phyloP scores from a whole-genome alignment of 2,113 vertebrate species.

The Numida meleagris region DNA sequence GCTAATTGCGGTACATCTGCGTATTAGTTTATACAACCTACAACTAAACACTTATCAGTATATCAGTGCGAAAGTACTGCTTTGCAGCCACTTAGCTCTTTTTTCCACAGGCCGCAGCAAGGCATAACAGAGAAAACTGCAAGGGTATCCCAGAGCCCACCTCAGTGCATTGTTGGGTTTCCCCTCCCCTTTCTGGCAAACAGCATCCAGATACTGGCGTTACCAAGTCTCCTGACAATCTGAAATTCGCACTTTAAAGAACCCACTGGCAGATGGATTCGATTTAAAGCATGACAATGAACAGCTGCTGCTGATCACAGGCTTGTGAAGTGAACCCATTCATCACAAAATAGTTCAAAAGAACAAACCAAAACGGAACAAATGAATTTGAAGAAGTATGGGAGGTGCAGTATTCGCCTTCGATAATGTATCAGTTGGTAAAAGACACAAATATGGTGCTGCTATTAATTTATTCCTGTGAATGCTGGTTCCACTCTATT shows the following conservation, averaged over 20 bases:
- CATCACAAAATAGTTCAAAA: conserved; percentile 53
- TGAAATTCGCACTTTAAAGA: neutral
- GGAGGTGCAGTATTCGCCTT: neutral
- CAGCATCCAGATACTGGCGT: neutral
- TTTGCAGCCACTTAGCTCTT: neutral
- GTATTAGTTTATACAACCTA: neutral
- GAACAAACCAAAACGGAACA: conserved; percentile 34
- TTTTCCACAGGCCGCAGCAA: neutral
- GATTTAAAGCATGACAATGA: conserved; percentile 38
- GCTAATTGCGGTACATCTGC: neutral
- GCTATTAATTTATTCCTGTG: conserved; percentile 16
- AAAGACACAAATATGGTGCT: neutral
- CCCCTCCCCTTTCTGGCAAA: neutral
- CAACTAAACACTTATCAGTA: neutral
- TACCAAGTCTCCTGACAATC: conserved; percentile 1
- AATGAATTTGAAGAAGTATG: conserved; percentile 5
- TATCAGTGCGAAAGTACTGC: neutral
- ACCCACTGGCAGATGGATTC: conserved; percentile 33
- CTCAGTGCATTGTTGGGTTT: neutral
- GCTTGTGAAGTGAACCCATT: conserved; percentile 1
- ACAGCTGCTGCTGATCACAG: conserved; percentile 55
- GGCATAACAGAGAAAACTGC: neutral
- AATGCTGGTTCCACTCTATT: neutral
- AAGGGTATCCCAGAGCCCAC: neutral
- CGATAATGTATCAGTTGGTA: neutral